These are phyloP conservation scores for Euglossa dilemma DNA, from an alignment of 1,140 invertebrate species.

Conservation along the genomic window DNA sequence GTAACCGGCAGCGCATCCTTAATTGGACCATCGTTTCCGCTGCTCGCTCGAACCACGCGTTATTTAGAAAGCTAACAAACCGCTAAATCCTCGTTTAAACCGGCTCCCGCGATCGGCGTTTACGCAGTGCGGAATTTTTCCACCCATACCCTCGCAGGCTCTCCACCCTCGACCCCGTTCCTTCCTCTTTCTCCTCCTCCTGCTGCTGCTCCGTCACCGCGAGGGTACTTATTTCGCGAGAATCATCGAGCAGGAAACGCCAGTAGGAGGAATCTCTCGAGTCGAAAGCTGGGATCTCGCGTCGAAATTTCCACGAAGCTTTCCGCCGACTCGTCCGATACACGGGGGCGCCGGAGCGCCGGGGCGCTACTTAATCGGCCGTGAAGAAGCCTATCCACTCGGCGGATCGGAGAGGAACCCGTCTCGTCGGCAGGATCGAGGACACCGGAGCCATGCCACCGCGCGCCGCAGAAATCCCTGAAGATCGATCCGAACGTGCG, in stretches of 20 bases:
- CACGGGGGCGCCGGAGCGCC: no score
- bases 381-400: conserved; percentile 32
- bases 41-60: conserved; percentile 22
- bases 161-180: no score
- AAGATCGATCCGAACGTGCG: conserved; percentile 60
- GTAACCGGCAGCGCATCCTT: conserved; percentile 63
- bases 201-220: background rate
- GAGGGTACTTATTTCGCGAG: background rate
- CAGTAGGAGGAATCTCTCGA: background rate
- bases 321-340: conserved; percentile 12
- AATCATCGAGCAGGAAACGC: background rate
- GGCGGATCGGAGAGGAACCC: background rate
- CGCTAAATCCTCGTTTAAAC: conserved; percentile 44
- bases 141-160: no score
- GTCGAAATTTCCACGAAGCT: conserved; percentile 36
- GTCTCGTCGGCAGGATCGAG: conserved; percentile 4
- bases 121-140: conserved; percentile 20
- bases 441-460: background rate
- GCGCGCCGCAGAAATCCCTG: conserved; percentile 54
- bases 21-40: conserved; percentile 65
- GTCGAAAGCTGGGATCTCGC: conserved; percentile 19
- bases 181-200: no score
- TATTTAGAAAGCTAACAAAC: conserved; percentile 59
- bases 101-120: conserved; percentile 17
- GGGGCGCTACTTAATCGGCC: conserved; percentile 20